Percentiles rank a stretch among this genome's conserved stretches.
These are phyloP conservation scores for Jacana jacana DNA, from an alignment of 2,113 vertebrate species.

Conservation along the genomic window DNA sequence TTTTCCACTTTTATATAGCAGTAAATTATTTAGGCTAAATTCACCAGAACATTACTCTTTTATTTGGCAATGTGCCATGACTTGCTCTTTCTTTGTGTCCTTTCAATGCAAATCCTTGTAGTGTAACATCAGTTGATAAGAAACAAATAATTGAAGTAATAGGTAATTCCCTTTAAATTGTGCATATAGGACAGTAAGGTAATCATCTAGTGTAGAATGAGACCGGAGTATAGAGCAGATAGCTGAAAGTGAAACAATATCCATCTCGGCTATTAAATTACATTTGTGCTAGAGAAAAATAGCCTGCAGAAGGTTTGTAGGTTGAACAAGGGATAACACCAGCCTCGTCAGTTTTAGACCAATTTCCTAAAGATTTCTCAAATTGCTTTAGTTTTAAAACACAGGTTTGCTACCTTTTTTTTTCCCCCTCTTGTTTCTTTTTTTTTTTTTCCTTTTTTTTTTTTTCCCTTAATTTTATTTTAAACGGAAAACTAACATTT, in stretches of 20 bases:
- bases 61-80: constrained; percentile 88
- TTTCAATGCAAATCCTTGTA: constrained; percentile 91
- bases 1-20: constrained; percentile 81
- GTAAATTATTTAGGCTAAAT: constrained; percentile 96
- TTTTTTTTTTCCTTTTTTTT: too few species aligned
- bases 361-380: not conserved
- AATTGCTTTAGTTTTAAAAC: not conserved
- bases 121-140: constrained; percentile 91
- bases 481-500: not conserved
- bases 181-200: constrained; percentile 65
- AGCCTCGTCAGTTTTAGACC: not conserved
- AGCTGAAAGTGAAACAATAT: constrained; percentile 35
- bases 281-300: not conserved
- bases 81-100: constrained; percentile 87
- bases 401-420: too few species aligned
- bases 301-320: not conserved
- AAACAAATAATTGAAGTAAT: constrained; percentile 84
- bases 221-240: constrained; percentile 34
- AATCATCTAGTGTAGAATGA: constrained; percentile 62
- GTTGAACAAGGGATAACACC: not conserved
- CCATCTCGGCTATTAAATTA: not conserved
- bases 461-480: too few species aligned
- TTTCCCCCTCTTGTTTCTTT: too few species aligned
- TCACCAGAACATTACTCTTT: constrained; percentile 94
- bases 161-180: constrained; percentile 79